A percentile compares a stretch with the other conserved stretches of the same genome.
Conservation (phyloP, 2,797 vertebrate genomes). For the Loriculus beryllinus region DNA sequence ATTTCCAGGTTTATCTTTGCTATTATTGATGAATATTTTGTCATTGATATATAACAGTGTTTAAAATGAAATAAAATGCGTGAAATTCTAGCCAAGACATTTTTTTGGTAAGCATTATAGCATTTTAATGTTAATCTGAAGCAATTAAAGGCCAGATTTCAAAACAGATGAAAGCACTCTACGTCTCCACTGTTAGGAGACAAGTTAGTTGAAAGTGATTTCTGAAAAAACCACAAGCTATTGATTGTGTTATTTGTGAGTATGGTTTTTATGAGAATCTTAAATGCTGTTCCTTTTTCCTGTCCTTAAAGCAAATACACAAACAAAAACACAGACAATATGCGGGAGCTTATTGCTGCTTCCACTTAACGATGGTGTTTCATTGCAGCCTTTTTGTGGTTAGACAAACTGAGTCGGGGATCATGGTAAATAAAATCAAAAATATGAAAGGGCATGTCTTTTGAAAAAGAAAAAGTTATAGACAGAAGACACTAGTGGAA, state of each 20-base stretch:
- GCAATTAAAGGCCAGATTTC: conserved; percentile 35
- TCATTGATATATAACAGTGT: neutral
- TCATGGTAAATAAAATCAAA: conserved; percentile 29
- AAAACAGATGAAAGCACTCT: neutral
- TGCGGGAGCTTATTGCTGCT: conserved; percentile 7
- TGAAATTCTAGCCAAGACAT: neutral
- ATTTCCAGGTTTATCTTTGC: conserved; percentile 1
- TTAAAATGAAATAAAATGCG: conserved; percentile 25
- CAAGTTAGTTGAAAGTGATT: conserved; percentile 10
- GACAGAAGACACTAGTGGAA: neutral
- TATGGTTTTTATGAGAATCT: neutral
- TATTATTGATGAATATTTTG: neutral
- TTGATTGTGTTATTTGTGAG: conserved; percentile 29
- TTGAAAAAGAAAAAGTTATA: conserved; percentile 28
- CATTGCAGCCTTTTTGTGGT: conserved; percentile 26
- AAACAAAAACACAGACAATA: conserved; percentile 1
- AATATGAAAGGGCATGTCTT: neutral
- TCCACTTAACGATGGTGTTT: neutral
- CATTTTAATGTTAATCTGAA: neutral
- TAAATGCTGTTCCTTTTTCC: neutral
- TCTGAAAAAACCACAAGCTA: neutral
- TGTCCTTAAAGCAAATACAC: neutral
- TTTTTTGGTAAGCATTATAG: conserved; percentile 38
- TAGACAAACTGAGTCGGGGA: neutral
- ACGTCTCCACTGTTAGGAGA: neutral